Conservation (phyloP, 2,113 vertebrate species). For the Lophura nycthemera region DNA sequence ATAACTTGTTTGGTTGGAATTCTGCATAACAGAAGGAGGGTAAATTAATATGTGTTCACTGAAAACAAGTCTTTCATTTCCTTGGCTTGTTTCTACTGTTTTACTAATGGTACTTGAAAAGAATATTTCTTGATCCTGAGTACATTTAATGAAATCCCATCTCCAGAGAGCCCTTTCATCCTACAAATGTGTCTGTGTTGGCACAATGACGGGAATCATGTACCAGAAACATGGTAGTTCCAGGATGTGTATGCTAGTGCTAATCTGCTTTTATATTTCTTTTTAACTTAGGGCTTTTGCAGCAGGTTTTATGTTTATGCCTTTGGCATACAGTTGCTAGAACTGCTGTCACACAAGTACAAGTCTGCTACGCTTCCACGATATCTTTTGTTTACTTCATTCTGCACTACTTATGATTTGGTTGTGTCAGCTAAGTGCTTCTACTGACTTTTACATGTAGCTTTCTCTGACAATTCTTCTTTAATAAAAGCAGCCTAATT, state of each 20-base stretch:
- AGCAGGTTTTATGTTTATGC: not conserved
- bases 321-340: not conserved
- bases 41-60: not conserved
- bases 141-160: not conserved
- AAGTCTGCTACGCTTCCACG: not conserved
- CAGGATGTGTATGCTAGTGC: not conserved
- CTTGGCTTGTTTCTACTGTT: not conserved
- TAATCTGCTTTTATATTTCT: not conserved
- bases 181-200: not conserved
- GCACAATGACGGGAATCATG: not conserved
- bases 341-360: not conserved
- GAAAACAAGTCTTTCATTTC: not conserved
- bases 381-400: not conserved
- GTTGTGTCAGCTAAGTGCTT: not conserved
- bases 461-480: not conserved
- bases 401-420: not conserved
- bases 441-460: not conserved
- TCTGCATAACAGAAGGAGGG: not conserved
- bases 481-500: accelerated
- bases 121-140: not conserved
- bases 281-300: not conserved
- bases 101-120: not conserved
- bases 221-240: not conserved
- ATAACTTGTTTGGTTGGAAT: not conserved
- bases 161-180: not conserved